Base-by-base conservation (phyloP, 2,797 vertebrate species). In the Brotula barbata region DNA sequence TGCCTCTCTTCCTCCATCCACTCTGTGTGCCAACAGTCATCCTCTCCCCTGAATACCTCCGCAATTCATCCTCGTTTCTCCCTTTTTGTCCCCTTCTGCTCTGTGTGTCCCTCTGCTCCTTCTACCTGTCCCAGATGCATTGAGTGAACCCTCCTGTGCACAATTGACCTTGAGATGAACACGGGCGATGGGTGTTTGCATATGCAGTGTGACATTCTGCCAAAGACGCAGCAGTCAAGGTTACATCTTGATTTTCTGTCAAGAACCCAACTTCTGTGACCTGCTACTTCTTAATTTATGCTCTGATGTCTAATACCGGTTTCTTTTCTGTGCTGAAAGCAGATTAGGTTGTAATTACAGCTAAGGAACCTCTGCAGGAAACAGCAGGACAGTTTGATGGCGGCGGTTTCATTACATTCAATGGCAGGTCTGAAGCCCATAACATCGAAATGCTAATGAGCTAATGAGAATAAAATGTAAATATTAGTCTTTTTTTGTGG, bases 91-190 rank as follows among this genome's bases (percentile, higher is more conserved):
- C 73, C 68, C 43, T 9, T 58, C 69, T 58, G 46, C 36, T 62
- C 53, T 16, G 42, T 25, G 6, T 59, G 50, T 52, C 68, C 58
- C 66, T 49, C 42, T 2, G 6, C 65, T 64, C 58, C 66, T 60
- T 61, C 58, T 63, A 66, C 11, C 16, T 55, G 44, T 72, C 73
- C 77, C 85, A 76, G 64, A 82, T 81, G 75, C 75, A 77, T 71
- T 3, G 47, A 54, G 47, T 71, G 68, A 84, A 81, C 68, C 64
- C 75, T 83, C 81, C 62, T 75, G 71, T 63, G 82, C 72, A 52
- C 81, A 85, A 82, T 82, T 81, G 82, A 87, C 85, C 87, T 85
- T 83, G 81, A 80, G 75, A 79, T 77, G 71, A 82, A 77, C 58
- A 57, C n/a, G 76, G 73, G 63, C 68, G 43, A 36, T 21, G 64